Conservation (phyloP, 2,888 invertebrate genomes). For the Sipha maydis region DNA sequence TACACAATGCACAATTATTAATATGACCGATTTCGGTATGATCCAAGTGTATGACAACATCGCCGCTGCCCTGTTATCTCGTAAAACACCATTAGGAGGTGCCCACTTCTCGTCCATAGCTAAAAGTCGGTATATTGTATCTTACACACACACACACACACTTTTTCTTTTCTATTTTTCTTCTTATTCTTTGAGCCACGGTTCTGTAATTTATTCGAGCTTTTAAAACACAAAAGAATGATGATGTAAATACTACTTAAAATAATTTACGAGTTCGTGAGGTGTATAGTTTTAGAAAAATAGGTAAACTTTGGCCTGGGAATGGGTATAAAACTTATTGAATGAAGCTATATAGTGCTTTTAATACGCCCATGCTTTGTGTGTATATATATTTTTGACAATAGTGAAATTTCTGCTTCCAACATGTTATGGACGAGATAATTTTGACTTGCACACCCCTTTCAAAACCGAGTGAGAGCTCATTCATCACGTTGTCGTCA, state of each 20-base stretch:
- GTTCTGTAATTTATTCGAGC: constrained; percentile 46
- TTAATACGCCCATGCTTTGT: constrained; percentile 11
- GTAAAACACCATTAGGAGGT: constrained; percentile 34
- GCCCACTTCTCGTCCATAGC: constrained; percentile 8
- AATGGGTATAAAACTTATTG: constrained; percentile 15
- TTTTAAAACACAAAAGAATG: constrained; percentile 50
- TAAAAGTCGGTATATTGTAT: constrained; percentile 22
- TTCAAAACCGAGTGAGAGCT: neutral
- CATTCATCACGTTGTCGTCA: constrained; percentile 36
- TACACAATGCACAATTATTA: constrained; percentile 40
- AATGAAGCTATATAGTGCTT: constrained; percentile 11
- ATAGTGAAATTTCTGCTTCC: constrained; percentile 21
- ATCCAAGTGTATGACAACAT: constrained; percentile 12
- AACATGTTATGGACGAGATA: constrained; percentile 39
- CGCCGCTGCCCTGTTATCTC: neutral
- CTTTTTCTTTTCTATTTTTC: neutral
- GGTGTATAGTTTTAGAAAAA: constrained; percentile 26
- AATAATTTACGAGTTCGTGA: constrained; percentile 43
- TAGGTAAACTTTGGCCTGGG: constrained; percentile 13
- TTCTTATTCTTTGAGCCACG: neutral
- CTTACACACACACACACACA: neutral
- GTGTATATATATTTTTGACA: constrained; percentile 2
- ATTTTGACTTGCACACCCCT: constrained; percentile 16
- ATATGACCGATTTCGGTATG: constrained; percentile 34
- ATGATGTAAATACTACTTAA: constrained; percentile 27